Evolutionary conservation across 1,140 invertebrate species (phyloP), one percentile per base, ranked within the genome.

Genomic region (Neodiprion pinetum): DNA sequence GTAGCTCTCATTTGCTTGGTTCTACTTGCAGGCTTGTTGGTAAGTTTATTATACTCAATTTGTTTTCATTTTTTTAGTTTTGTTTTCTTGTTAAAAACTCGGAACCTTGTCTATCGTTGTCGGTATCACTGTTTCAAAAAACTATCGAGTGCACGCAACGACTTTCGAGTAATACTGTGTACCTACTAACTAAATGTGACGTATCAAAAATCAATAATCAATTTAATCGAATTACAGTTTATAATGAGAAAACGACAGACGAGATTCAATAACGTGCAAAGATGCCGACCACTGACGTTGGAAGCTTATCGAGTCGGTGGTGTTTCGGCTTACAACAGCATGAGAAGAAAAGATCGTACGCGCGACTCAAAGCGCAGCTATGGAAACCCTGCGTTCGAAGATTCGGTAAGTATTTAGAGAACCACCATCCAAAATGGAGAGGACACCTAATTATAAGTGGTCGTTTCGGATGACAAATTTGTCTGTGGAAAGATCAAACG

Each of bases 331-430:
- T 93, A 94, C 78, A 94, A 94, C 78, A 94, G 93, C 74, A 92
- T 94, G 9, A 90, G 95, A 48, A 89, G 94, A 73, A 94, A 95
- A 83, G 91, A 92, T 67, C 90, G 90, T 48, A 90, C 90, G 10
- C 90, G 95, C 71, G 90, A 92, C n/a, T 96, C 95, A n/a, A 96
- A 96, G 82, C 88, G 95, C 48, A 96, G 95, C 67, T 97, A 96
- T 81, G 94, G 96, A 49, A 97, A 97, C 89, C 95, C 95, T 17
- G 95, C 94, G n/a, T 97, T 97, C 86, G 96, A 96, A 85, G 96
- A 97, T 89, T 94, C 95, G 79, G 94, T 96, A 87, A 90, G 89
- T 88, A 61, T 14, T 7, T 14, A n/a, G 12, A 69, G 28, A 40
- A 72, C 28, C 21, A 40, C 17, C 77, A 77, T 77, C 9, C 23